Base-by-base conservation (phyloP, 2,113 vertebrate genomes). In the Vulpes lagopus region DNA sequence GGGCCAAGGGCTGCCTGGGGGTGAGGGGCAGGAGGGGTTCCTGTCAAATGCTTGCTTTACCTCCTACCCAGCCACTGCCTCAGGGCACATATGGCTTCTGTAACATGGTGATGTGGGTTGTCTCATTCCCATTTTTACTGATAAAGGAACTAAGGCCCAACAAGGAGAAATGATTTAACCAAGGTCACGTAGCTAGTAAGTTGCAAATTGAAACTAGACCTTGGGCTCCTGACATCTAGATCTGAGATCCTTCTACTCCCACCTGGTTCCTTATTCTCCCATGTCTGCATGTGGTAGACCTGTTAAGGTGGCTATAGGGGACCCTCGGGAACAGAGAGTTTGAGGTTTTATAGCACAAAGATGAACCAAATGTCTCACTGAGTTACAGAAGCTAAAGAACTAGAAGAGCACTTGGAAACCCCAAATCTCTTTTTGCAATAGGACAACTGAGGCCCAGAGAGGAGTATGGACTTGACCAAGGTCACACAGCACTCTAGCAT, bases 31-130 rank as follows among this genome's bases (percentile, higher is more conserved):
- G 20, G 20, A 30, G 43, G 51, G 51, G 1, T 30, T 35, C 49
- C 88, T 4, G 11, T n/a, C 32, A n/a, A 49, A 5, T 9, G 67
- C n/a, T 27, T 30, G 38, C 22, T n/a, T 32, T 23, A 19, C n/a
- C 9, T 35, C 60, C 35, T n/a, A 6, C 2, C 69, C 79, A 0
- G 0, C 30, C 5, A 2, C 8, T 2, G 9, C 51, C 49, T 5
- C 23, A 30, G 19, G 15, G 0, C 25, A 4, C 0, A 19, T 3
- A 16, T 1, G 11, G 51, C 60, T 35, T 25, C 79, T 32, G 12
- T 2, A 16, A 0, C 5, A 0, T 0, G 20, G n/a, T 1, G 22
- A 87, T 30, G 38, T 19, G 25, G 49, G 35, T 30, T 12, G 4
- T 89, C 38, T 89, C 20, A 0, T 60, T 85, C 11, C 22, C 53